Evolutionary conservation across 2,797 vertebrate species (phyloP).

Genomic region (Coilia nasus): DNA sequence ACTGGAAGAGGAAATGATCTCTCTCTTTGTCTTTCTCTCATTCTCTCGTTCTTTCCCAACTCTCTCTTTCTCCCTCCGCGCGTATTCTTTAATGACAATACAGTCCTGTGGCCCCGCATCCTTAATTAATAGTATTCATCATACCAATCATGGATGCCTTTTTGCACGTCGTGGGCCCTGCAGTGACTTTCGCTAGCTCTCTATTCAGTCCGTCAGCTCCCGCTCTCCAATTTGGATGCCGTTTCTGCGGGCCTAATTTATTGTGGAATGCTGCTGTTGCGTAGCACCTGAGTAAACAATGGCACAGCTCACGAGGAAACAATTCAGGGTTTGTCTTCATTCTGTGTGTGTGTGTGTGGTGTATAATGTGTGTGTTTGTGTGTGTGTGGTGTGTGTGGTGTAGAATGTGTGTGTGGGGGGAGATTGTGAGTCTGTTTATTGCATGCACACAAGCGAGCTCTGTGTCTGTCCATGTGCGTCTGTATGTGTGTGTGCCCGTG

Average conservation of each 20-base stretch:
- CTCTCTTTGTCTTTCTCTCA: background rate
- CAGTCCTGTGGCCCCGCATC: background rate
- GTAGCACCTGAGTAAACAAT: conserved; percentile 24
- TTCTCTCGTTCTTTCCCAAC: background rate
- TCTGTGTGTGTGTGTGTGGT: background rate
- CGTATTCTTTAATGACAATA: conserved; percentile 4
- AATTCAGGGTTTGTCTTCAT: conserved; percentile 1
- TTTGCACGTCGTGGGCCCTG: background rate
- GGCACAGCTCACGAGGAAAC: conserved; percentile 7
- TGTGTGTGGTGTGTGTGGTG: background rate
- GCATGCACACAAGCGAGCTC: too few species aligned
- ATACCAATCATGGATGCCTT: background rate
- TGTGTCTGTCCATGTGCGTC: too few species aligned
- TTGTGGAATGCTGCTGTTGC: conserved; percentile 13
- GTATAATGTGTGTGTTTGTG: background rate
- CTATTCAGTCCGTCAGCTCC: background rate
- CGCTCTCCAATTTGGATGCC: background rate
- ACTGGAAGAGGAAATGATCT: background rate
- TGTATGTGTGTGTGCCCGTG: too few species aligned
- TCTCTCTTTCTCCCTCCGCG: background rate
- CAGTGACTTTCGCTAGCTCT: background rate
- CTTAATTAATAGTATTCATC: background rate
- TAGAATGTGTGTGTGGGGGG: too few species aligned
- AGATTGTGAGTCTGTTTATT: too few species aligned
- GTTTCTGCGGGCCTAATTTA: background rate